Evolutionary conservation across 2,888 invertebrate genomes (phyloP).

Genomic region (Pandemis corylana): DNA sequence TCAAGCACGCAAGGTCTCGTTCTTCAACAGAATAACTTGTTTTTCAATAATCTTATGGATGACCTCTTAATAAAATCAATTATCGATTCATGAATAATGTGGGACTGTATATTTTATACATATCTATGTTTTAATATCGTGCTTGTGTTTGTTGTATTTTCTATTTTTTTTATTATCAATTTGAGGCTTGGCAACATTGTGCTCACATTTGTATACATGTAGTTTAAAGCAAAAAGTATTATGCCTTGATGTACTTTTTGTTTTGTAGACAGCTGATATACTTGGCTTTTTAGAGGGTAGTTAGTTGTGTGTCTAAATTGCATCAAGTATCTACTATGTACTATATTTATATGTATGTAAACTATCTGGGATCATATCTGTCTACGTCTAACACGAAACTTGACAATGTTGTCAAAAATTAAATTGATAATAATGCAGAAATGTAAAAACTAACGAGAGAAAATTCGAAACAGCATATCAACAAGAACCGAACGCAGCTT

Average conservation of each 20-base stretch:
- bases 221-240: slow-evolving; percentile 74
- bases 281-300: slow-evolving; percentile 76
- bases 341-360: slow-evolving; percentile 58
- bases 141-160: slow-evolving; percentile 80
- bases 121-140: slow-evolving; percentile 64
- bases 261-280: slow-evolving; percentile 76
- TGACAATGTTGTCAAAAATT: slow-evolving; percentile 82
- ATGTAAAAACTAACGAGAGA: slow-evolving; percentile 57
- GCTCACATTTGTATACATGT: slow-evolving; percentile 69
- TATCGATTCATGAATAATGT: slow-evolving; percentile 22
- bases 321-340: slow-evolving; percentile 55
- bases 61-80: slow-evolving; percentile 6
- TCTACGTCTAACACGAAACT: slow-evolving; percentile 46
- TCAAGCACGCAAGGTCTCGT: not conserved
- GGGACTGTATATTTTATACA: slow-evolving; percentile 49
- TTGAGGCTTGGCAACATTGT: slow-evolving; percentile 85
- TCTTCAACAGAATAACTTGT: slow-evolving; percentile 33
- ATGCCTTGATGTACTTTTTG: slow-evolving; percentile 68
- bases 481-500: slow-evolving; percentile 80
- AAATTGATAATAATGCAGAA: slow-evolving; percentile 80
- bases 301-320: slow-evolving; percentile 71
- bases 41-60: slow-evolving; percentile 22
- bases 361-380: slow-evolving; percentile 57
- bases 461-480: slow-evolving; percentile 81
- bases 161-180: slow-evolving; percentile 80